A percentile compares a stretch with the other conserved stretches of the same genome.
Evolutionary conservation across 2,113 vertebrate genomes (phyloP).

Genomic region (Nibea coibor): DNA sequence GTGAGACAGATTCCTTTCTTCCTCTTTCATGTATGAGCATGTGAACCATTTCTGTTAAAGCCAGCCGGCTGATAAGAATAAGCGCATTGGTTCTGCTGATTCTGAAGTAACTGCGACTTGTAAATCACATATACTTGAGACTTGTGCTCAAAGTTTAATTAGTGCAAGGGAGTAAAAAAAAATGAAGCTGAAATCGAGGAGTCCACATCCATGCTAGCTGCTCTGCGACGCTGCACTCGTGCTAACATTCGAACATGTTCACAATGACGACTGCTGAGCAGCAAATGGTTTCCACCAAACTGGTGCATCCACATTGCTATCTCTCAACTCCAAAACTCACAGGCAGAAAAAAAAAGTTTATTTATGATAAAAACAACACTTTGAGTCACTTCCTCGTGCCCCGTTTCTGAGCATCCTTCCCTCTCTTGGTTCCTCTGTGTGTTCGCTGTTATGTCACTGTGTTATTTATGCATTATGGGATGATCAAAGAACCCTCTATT

Average conservation of each 20-base stretch:
- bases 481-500: constrained; percentile 61
- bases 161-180: no score
- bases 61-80: background rate
- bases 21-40: constrained; percentile 4
- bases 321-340: background rate
- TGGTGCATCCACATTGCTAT: background rate
- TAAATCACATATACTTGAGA: background rate
- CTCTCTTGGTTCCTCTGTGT: constrained; percentile 52
- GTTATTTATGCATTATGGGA: constrained; percentile 60
- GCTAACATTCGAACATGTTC: no score
- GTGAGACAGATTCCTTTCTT: background rate
- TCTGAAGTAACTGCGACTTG: background rate
- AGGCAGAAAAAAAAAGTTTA: background rate
- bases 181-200: no score
- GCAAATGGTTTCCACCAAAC: background rate
- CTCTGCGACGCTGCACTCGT: no score
- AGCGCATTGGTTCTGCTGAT: background rate
- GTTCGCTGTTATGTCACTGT: constrained; percentile 49
- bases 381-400: constrained; percentile 58
- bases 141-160: no score
- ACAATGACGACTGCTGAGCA: background rate
- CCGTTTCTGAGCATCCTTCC: constrained; percentile 40
- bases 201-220: no score
- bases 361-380: constrained; percentile 17
- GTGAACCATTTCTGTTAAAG: constrained; percentile 15